Conservation (phyloP, 2,888 invertebrate species). For the Limnephilus auricula region DNA sequence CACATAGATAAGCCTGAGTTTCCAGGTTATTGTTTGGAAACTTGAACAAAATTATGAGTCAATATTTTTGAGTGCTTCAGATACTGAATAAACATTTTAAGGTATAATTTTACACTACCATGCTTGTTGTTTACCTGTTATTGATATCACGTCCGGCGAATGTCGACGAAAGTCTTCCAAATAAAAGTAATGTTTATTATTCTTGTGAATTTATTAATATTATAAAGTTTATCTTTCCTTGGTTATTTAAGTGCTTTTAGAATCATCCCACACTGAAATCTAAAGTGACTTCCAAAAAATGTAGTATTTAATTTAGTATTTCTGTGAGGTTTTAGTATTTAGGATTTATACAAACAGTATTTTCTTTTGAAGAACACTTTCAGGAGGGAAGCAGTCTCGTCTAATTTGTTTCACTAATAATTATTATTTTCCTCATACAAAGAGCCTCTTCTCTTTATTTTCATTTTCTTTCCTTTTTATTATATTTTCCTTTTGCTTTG, state of each 20-base stretch:
- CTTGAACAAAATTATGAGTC: neutral
- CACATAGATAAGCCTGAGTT: neutral
- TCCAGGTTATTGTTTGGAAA: neutral
- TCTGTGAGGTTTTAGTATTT: neutral
- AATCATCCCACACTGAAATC: neutral
- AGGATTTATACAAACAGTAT: neutral
- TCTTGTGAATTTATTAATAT: slow-evolving; percentile 17
- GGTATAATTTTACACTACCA: no score
- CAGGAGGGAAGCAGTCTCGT: neutral
- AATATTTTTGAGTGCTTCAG: neutral
- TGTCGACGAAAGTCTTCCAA: neutral
- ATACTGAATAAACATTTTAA: neutral
- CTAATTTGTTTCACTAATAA: neutral
- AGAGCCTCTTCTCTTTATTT: neutral
- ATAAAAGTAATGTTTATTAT: neutral
- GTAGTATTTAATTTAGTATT: neutral
- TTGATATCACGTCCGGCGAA: slow-evolving; percentile 13
- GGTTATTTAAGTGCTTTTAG: neutral
- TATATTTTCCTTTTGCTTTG: neutral
- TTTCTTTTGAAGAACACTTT: neutral
- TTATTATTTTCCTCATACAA: neutral
- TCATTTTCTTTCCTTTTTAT: no score
- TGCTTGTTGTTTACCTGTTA: neutral
- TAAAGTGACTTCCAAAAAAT: neutral
- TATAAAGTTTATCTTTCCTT: neutral